Evolutionary conservation across 2,113 vertebrate genomes (phyloP), one percentile per base, ranked within the genome.

Genomic region (Tylochromis polylepis): DNA sequence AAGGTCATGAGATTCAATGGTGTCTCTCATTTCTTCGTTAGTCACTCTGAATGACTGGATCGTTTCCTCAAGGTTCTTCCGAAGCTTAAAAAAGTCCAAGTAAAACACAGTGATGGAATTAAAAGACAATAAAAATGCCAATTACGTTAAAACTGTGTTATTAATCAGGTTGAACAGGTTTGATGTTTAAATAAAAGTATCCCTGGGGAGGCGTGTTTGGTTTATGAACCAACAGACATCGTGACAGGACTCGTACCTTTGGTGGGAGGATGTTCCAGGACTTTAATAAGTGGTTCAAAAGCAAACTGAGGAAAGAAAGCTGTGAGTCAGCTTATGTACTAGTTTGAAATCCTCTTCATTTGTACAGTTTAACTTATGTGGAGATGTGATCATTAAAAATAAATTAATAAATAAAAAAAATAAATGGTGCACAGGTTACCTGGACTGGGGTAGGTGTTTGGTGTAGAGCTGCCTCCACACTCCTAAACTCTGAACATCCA

Each of bases 391-490:
- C 15, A 31, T 51, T 11, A 15, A 20, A 46, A 15, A 38, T 7
- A 67, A 41, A 41, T n/a, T n/a, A 10, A 6, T 6, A 49, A 16
- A 16, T 1, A 49, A 5, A n/a, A 55, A 20, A 8, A 75, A 29
- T 7, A 31, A 59, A 16, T 11, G 1, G 1, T 22, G 8, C 29
- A 6, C 12, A 36, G 22, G 82, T 87, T 72, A 98, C 99, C 98
- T 98, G 91, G 99, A 99, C 93, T 99, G 98, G 2, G 97, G 86
- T 5, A 99, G 94, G 85, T 99, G 98, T 89, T 98, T 99, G 24
- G 96, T 97, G 90, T 99, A 99, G 7, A 99, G 97, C 93, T 99
- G 98, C 90, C 97, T 96, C 99, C 99, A 99, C 58, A 99, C 98
- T 0, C 96, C 97, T 79, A 97, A 95, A 93, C 96, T 98, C 91